Conservation (phyloP, 2,888 invertebrate species). For the Capitulum mitella region DNA sequence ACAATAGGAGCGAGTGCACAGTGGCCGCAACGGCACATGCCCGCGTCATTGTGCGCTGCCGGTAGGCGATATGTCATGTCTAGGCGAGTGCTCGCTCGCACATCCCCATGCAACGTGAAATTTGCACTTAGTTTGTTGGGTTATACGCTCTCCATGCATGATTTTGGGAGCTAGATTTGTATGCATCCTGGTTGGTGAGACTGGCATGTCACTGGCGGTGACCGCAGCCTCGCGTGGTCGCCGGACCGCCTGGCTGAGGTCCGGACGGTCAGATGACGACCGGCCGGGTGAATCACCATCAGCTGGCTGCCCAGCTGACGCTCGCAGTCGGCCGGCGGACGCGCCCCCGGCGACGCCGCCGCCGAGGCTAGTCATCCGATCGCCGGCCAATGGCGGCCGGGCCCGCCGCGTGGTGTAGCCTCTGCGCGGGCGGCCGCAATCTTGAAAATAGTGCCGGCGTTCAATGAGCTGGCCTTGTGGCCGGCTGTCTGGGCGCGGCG, state of each 20-base stretch:
- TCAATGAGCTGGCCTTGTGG: constrained; percentile 5
- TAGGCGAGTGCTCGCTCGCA: too few species aligned
- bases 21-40: too few species aligned
- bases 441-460: constrained; percentile 17
- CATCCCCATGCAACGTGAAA: too few species aligned
- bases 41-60: too few species aligned
- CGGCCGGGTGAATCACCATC: background rate
- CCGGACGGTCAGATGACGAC: constrained; percentile 23
- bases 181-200: too few species aligned
- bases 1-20: too few species aligned
- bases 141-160: too few species aligned
- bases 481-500: background rate
- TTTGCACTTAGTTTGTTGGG: too few species aligned
- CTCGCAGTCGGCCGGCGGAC: background rate
- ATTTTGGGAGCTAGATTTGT: too few species aligned
- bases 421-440: constrained; percentile 2
- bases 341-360: background rate
- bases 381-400: background rate
- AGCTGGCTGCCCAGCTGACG: constrained; percentile 8
- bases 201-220: background rate
- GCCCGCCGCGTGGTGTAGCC: background rate
- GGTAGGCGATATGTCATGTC: too few species aligned
- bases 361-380: background rate
- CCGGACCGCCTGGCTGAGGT: background rate
- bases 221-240: background rate